phyloP scores from a whole-genome alignment of 1,140 invertebrate genomes.

The Camponotus pennsylvanicus region DNA sequence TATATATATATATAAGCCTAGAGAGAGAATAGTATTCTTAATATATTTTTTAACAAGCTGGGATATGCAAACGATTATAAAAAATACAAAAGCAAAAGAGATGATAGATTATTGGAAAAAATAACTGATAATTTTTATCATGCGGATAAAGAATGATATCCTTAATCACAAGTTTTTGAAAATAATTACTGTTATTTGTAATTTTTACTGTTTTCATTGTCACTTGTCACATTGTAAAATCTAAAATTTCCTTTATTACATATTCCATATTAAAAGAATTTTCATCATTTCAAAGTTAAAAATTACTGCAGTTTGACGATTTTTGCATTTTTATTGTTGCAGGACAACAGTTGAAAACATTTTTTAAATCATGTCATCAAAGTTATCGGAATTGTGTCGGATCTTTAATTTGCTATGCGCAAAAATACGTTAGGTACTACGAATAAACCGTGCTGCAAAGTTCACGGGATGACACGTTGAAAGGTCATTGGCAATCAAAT shows the following conservation, averaged over 20 bases:
- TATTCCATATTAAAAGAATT: not conserved
- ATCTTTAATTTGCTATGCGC: not conserved
- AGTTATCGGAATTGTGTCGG: not conserved
- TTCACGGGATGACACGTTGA: not conserved
- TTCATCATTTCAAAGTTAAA: not conserved
- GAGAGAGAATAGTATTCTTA: not conserved
- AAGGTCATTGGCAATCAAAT: not conserved
- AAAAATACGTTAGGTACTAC: not conserved
- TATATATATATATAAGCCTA: not conserved
- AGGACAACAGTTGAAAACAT: not conserved
- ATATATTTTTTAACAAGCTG: not conserved
- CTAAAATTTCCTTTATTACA: too few relatives aligned
- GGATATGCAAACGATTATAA: not conserved
- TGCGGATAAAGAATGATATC: too few relatives aligned
- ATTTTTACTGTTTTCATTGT: too few relatives aligned
- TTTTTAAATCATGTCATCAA: not conserved
- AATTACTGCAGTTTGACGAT: not conserved
- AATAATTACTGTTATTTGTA: too few relatives aligned
- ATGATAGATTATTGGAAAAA: not conserved
- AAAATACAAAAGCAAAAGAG: too few relatives aligned
- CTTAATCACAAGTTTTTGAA: too few relatives aligned
- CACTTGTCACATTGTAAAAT: too few relatives aligned
- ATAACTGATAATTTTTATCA: too few relatives aligned
- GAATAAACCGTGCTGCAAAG: not conserved
- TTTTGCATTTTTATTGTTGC: not conserved